Evolutionary conservation across 2,797 vertebrate species (phyloP).

Genomic region (Falco columbarius): DNA sequence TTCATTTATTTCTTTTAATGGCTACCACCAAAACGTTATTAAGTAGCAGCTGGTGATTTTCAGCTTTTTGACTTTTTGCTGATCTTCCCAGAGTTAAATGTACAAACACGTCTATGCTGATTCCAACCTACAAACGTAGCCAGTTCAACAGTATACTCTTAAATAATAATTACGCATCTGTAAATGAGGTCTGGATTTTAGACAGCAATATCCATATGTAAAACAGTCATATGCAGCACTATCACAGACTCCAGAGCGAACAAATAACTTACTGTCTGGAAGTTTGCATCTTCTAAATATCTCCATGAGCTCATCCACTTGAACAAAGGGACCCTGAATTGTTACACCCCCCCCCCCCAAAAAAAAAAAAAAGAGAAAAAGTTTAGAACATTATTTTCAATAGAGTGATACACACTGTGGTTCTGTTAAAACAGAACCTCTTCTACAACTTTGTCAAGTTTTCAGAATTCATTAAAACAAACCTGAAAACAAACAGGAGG

Average conservation of each 20-base stretch:
- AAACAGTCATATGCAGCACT: background rate
- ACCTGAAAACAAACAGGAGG: slow-evolving; percentile 95
- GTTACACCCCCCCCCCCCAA: background rate
- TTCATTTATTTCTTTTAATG: background rate
- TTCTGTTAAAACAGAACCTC: background rate
- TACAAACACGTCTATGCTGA: background rate
- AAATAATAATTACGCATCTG: background rate
- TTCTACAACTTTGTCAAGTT: background rate
- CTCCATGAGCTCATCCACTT: slow-evolving; percentile 98
- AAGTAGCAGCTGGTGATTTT: background rate
- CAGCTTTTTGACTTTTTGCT: background rate
- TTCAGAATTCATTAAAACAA: slow-evolving; percentile 38
- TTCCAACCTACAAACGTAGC: background rate
- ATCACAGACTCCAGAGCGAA: background rate
- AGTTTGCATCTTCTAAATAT: slow-evolving; percentile 94
- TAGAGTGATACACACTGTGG: background rate
- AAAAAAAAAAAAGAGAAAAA: background rate
- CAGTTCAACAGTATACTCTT: background rate
- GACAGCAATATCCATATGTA: background rate
- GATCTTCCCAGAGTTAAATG: background rate
- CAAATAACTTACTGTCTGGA: slow-evolving; percentile 91
- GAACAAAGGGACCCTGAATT: slow-evolving; percentile 95
- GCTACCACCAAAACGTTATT: background rate
- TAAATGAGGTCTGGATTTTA: background rate
- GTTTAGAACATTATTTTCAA: background rate